Evolutionary conservation across 2,888 invertebrate genomes (phyloP).

Genomic region (Heliconius aoede): DNA sequence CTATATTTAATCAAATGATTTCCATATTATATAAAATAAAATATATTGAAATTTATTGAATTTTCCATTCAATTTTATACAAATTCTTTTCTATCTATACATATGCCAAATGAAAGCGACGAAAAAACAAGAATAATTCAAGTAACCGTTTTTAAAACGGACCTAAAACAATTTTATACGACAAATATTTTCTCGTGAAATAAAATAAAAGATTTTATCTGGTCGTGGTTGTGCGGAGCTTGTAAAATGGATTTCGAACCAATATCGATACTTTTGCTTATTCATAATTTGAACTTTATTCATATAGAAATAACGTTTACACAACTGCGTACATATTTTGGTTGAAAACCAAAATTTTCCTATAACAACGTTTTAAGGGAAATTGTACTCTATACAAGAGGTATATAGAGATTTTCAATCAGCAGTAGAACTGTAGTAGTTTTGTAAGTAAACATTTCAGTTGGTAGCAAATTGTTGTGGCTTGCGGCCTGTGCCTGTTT

Average conservation of each 20-base stretch:
- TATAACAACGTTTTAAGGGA: not conserved
- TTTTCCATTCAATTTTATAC: not conserved
- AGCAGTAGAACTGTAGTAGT: constrained; percentile 55
- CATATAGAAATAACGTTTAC: not conserved
- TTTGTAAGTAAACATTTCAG: constrained; percentile 69
- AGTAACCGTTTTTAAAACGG: constrained; percentile 45
- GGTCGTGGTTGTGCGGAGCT: constrained; percentile 58
- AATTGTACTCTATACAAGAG: constrained; percentile 41
- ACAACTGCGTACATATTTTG: constrained; percentile 21
- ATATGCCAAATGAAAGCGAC: not conserved
- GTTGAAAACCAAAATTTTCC: constrained; percentile 32
- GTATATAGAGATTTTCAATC: constrained; percentile 26
- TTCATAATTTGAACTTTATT: constrained; percentile 45
- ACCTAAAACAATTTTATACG: constrained; percentile 46
- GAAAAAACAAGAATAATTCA: constrained; percentile 10
- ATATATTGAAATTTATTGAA: no score
- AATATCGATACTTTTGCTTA: constrained; percentile 26
- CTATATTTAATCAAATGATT: no score
- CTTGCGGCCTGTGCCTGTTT: constrained; percentile 63
- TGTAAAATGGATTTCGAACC: constrained; percentile 54
- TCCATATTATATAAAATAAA: not conserved
- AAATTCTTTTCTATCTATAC: not conserved
- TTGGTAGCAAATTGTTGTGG: constrained; percentile 69
- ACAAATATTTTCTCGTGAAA: constrained; percentile 52
- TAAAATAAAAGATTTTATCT: constrained; percentile 61